Evolutionary conservation across 2,113 vertebrate species (phyloP), one percentile per base, ranked within the genome.

Genomic region (Taxidea taxus): DNA sequence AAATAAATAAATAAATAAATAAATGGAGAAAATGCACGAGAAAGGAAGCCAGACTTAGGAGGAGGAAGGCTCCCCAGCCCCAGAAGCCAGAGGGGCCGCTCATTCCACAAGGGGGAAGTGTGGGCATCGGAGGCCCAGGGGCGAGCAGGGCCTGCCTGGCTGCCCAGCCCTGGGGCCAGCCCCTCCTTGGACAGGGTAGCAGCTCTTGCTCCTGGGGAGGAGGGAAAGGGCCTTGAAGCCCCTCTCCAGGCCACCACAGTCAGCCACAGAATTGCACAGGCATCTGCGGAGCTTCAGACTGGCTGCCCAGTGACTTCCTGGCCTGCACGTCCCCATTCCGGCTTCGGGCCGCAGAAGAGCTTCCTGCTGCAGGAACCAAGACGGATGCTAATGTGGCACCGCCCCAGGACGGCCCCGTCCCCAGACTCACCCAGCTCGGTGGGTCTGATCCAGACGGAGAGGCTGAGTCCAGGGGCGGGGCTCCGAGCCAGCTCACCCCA

Each of bases 221-320:
- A 90, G 90, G 94, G 72, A n/a, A 87, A 95, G 96, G 96, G 94
- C 96, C 90, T 58, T 96, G 80, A 91, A 90, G 49, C 78, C 74
- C 97, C 94, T 15, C 0, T 4, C n/a, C 23, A 1, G 9, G 86
- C 15, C 86, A 7, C 62, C 87, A 1, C 9, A 72, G 88, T 31
- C 27, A 31, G 75, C 81, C 25, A 1, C 37, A 31, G 89, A 51
- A 64, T 82, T 31, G 54, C 34, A 54, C 54, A 4, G 87, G 84
- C 92, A 74, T 95, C 97, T 97, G 97, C 0, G 3, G 62, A 4
- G 12, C 37, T 92, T 80, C 23, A 16, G 14, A 51, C 49, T 47
- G 0, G 7, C 0, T 49, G 80, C 80, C 90, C 25, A 66, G 66
- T 16, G 68, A 13, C 13, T 29, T 10, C 54, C n/a, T 0, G 0